Evolutionary conservation across 2,797 vertebrate species (phyloP).

Genomic region (Tamandua tetradactyla): DNA sequence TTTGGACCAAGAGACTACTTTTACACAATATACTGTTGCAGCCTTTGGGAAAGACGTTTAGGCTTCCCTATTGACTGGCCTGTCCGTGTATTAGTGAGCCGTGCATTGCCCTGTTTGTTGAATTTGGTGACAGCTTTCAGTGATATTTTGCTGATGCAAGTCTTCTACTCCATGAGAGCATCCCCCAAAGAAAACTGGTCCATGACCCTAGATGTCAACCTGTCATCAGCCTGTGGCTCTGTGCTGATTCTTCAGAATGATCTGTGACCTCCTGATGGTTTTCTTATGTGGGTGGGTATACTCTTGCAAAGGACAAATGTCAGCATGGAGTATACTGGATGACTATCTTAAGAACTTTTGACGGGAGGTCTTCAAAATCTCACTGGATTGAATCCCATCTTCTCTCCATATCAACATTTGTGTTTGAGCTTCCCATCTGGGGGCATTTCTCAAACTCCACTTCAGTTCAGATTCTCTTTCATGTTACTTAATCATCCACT

Average conservation of each 20-base stretch:
- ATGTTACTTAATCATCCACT: conserved; percentile 2
- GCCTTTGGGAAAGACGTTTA: conserved; percentile 3
- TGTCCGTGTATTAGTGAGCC: background rate
- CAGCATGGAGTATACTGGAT: background rate
- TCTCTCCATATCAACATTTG: background rate
- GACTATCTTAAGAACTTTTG: conserved; percentile 56
- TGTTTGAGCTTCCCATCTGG: background rate
- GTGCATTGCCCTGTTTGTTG: conserved; percentile 24
- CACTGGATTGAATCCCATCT: background rate
- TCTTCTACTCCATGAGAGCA: conserved; percentile 26
- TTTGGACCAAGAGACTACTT: conserved; percentile 31
- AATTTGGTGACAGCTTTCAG: conserved; percentile 66
- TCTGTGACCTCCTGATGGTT: conserved; percentile 59
- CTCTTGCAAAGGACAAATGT: conserved; percentile 23
- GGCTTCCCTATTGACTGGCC: background rate
- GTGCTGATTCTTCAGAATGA: conserved; percentile 47
- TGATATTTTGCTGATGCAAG: conserved; percentile 71
- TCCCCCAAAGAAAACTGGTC: conserved; percentile 67
- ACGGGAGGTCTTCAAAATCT: conserved; percentile 41
- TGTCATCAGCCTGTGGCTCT: conserved; percentile 62
- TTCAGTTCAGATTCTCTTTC: conserved; percentile 5
- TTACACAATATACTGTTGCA: background rate
- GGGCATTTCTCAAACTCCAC: background rate
- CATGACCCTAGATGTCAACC: conserved; percentile 70
- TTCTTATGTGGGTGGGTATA: background rate